These are phyloP conservation scores for Clavelina lepadiformis DNA, from an alignment of 23 tunicate genomes.

Conservation along the genomic window DNA sequence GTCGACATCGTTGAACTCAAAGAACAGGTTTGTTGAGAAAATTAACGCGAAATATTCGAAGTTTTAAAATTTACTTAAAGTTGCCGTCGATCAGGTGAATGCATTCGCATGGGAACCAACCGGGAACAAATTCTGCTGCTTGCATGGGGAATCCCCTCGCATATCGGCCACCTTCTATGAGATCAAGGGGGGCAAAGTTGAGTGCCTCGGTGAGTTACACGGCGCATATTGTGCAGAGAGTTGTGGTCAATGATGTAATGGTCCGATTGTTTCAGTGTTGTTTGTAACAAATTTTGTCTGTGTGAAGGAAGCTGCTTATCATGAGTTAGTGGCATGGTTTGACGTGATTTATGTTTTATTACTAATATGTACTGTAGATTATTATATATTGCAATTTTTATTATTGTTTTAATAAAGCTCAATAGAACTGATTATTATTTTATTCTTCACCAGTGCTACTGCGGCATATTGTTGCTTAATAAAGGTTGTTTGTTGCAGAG, in stretches of 20 bases:
- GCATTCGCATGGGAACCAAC: conserved; percentile 99
- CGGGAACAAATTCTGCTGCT: conserved; percentile 91
- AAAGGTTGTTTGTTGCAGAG: conserved; percentile 38
- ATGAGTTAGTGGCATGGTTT: too few relatives aligned
- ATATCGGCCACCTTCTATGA: conserved; percentile 88
- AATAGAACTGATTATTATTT: too few relatives aligned
- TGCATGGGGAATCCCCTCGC: conserved; percentile 93
- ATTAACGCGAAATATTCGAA: background rate
- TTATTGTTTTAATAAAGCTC: too few relatives aligned
- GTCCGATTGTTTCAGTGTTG: background rate
- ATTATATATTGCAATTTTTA: too few relatives aligned
- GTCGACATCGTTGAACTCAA: conserved; percentile 96
- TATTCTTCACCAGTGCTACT: background rate
- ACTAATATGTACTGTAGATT: too few relatives aligned
- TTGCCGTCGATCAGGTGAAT: conserved; percentile 34
- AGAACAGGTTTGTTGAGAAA: conserved; percentile 53
- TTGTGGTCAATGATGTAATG: background rate
- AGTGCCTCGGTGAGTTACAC: conserved; percentile 69
- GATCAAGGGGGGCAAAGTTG: conserved; percentile 83
- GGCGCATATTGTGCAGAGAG: too few relatives aligned
- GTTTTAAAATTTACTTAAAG: background rate
- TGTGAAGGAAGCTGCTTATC: too few relatives aligned
- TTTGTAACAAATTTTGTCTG: too few relatives aligned
- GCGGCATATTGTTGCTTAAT: background rate
- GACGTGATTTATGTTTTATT: too few relatives aligned